Evolutionary conservation across 2,797 vertebrate species (phyloP).

Genomic region (Anguilla megastoma): DNA sequence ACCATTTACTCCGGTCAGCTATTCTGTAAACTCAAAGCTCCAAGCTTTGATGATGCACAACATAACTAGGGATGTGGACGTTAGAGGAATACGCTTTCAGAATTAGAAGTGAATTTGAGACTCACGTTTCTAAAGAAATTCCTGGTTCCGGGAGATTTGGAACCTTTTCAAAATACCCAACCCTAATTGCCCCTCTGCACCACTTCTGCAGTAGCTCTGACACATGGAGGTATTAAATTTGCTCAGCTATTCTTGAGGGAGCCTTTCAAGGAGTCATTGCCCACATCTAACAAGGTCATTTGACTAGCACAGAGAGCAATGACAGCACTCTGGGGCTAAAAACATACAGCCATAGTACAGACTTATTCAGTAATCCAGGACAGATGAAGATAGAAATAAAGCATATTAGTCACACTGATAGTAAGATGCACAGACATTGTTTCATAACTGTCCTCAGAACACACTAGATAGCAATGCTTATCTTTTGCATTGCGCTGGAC

Average conservation of each 20-base stretch:
- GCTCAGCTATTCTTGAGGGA: neutral
- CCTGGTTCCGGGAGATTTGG: too few species aligned
- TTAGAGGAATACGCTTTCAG: too few species aligned
- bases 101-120: too few species aligned
- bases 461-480: neutral
- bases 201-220: too few species aligned
- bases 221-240: slow-evolving; percentile 12
- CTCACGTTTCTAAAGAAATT: too few species aligned
- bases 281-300: neutral
- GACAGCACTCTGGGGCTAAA: too few species aligned
- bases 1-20: too few species aligned
- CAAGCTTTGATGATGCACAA: too few species aligned
- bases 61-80: too few species aligned
- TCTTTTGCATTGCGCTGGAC: neutral
- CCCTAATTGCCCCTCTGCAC: neutral
- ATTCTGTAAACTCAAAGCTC: too few species aligned
- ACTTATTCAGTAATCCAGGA: neutral
- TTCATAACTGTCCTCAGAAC: neutral
- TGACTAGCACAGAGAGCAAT: neutral
- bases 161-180: too few species aligned
- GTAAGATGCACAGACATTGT: neutral
- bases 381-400: neutral
- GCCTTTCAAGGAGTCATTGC: neutral
- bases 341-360: neutral
- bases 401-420: slow-evolving; percentile 1